These are phyloP conservation scores for Pampus argenteus DNA, from an alignment of 2,797 vertebrate species.

Conservation along the genomic window DNA sequence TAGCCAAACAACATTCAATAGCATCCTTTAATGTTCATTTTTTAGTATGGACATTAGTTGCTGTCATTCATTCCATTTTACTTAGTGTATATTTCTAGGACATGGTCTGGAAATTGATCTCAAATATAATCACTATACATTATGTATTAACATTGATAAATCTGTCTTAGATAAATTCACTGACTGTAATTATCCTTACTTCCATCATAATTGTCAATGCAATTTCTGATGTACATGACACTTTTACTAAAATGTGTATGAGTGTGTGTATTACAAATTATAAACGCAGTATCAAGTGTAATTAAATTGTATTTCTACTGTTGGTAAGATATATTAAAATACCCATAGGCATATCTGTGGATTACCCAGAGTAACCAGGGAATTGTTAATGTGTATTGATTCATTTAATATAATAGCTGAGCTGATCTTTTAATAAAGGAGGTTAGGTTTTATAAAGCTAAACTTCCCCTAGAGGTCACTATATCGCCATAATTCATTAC, in stretches of 20 bases:
- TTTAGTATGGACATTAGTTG: not conserved
- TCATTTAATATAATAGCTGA: not conserved
- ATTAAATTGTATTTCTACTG: too few relatives aligned
- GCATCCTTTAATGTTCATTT: not conserved
- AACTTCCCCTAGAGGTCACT: conserved; percentile 46
- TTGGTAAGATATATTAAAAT: too few relatives aligned
- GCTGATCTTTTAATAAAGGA: not conserved
- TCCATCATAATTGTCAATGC: not conserved
- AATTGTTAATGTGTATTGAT: not conserved
- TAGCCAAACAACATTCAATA: not conserved
- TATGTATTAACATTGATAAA: not conserved
- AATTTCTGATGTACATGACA: not conserved
- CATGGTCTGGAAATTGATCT: not conserved
- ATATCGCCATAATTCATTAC: not conserved
- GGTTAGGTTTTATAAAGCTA: not conserved
- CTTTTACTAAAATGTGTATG: not conserved
- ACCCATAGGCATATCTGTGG: too few relatives aligned
- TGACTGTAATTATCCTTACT: not conserved
- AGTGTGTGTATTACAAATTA: not conserved
- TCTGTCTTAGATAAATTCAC: not conserved
- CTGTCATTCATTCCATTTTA: conserved; percentile 6
- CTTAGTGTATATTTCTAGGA: not conserved
- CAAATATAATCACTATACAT: not conserved
- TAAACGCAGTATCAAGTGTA: not conserved
- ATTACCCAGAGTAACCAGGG: too few relatives aligned